Conservation (phyloP, 1,140 invertebrate species). For the Trachymyrmex cornetzi region DNA sequence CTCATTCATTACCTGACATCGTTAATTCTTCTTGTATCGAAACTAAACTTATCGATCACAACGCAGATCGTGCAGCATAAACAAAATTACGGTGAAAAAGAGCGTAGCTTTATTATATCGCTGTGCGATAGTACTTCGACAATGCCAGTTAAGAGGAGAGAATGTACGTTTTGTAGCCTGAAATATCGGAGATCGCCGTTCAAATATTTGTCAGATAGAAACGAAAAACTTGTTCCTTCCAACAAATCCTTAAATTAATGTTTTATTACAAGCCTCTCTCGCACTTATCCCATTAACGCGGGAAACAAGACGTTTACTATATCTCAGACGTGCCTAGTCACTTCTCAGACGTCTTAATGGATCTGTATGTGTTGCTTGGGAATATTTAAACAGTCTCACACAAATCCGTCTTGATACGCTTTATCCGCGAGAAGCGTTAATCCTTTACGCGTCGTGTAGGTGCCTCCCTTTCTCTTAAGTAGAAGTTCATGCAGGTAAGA, state of each 20-base stretch:
- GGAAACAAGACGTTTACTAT: background rate
- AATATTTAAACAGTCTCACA: constrained; percentile 47
- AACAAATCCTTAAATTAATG: constrained; percentile 39
- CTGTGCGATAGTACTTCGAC: background rate
- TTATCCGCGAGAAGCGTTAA: constrained; percentile 56
- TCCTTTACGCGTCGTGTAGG: constrained; percentile 22
- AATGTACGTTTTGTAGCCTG: constrained; percentile 58
- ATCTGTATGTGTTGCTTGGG: background rate
- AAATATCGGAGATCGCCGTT: constrained; percentile 36
- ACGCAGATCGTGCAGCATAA: constrained; percentile 14
- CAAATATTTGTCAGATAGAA: constrained; percentile 17
- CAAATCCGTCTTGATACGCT: constrained; percentile 59
- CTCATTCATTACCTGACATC: background rate
- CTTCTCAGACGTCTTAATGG: background rate
- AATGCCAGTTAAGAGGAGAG: constrained; percentile 64
- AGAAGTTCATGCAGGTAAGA: constrained; percentile 61
- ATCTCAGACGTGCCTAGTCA: background rate
- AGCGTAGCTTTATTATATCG: constrained; percentile 1
- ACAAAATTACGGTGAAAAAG: constrained; percentile 30
- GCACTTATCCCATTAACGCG: constrained; percentile 13
- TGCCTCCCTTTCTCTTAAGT: constrained; percentile 17
- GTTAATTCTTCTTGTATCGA: constrained; percentile 16
- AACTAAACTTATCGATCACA: constrained; percentile 44
- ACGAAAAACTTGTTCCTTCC: background rate
- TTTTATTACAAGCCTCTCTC: constrained; percentile 44